Evolutionary conservation across 2,113 vertebrate genomes (phyloP).

Genomic region (Channa argus): DNA sequence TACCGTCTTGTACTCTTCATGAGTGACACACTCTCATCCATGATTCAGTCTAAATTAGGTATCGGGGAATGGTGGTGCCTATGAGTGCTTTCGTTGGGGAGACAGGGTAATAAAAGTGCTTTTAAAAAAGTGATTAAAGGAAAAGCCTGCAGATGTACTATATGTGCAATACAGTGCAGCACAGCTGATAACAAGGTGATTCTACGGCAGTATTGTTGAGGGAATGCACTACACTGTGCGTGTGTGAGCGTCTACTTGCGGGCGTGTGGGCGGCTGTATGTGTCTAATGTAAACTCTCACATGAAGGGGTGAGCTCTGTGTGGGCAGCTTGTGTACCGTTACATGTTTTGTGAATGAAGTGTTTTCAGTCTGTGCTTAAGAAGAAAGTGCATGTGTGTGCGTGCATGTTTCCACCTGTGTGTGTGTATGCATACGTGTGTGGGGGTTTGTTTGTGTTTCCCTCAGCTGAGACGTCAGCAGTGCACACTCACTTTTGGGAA

Average conservation of each 20-base stretch:
- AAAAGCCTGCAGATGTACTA: constrained; percentile 34
- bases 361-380: constrained; percentile 37
- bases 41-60: neutral
- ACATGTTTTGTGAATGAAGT: constrained; percentile 56
- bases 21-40: constrained; percentile 16
- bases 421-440: constrained; percentile 19
- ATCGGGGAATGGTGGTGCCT: constrained; percentile 26
- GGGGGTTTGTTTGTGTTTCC: constrained; percentile 14
- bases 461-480: constrained; percentile 21
- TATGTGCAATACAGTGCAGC: constrained; percentile 30
- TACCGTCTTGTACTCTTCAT: neutral
- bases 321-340: constrained; percentile 45
- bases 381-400: constrained; percentile 12
- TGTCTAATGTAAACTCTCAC: constrained; percentile 63
- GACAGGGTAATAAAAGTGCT: neutral
- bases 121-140: constrained; percentile 43
- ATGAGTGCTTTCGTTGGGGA: constrained; percentile 3
- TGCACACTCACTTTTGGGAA: constrained; percentile 57
- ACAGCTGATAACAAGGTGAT: constrained; percentile 47
- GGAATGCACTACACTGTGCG: constrained; percentile 16
- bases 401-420: neutral
- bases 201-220: constrained; percentile 40
- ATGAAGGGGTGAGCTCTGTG: constrained; percentile 40
- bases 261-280: constrained; percentile 61
- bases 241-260: constrained; percentile 8